Evolutionary conservation across 2,113 vertebrate genomes (phyloP), one percentile per base, ranked within the genome.

Genomic region (Lates calcarifer): DNA sequence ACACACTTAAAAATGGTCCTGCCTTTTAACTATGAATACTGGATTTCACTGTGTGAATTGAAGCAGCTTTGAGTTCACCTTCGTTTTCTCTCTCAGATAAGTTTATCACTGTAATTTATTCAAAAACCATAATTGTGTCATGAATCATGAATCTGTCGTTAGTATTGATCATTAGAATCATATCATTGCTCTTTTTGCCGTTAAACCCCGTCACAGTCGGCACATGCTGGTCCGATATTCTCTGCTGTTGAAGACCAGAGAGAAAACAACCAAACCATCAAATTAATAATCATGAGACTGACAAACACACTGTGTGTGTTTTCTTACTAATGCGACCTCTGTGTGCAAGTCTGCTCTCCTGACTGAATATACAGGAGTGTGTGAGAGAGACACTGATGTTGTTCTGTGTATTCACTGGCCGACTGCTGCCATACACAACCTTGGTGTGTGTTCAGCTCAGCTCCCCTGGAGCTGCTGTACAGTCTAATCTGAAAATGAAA

Each of bases 401-500:
- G 47, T 62, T 24, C 24, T 61, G 39, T 33, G 22, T 72, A 49
- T 69, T 53, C 6, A 41, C 72, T 74, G 47, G 35, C 33, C 55
- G 4, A 22, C 43, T 61, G 17, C 22, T 43, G 29, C 7, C 14
- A 45, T 31, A 45, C 65, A 58, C 70, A 78, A 69, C 57, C 60
- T 57, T 70, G n/a, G 63, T 45, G 31, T 58, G 28, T 45, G 62
- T 6, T 63, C 35, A 64, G 45, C 29, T 78, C 26, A 39, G 63
- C 70, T 79, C 41, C 68, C 73, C 64, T 45, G 24, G 51, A 75
- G 74, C 64, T 28, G 60, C 24, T 82, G 77, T 74, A 67, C 33
- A 66, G 79, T 49, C 17, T 86, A 78, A 92, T 89, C 89, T 86
- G 90, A 88, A 94, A 95, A 94, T 94, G 87, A 94, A 93, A 94